These are phyloP conservation scores for Ammodytes marinus DNA, from an alignment of 2,113 vertebrate genomes.

Conservation along the genomic window DNA sequence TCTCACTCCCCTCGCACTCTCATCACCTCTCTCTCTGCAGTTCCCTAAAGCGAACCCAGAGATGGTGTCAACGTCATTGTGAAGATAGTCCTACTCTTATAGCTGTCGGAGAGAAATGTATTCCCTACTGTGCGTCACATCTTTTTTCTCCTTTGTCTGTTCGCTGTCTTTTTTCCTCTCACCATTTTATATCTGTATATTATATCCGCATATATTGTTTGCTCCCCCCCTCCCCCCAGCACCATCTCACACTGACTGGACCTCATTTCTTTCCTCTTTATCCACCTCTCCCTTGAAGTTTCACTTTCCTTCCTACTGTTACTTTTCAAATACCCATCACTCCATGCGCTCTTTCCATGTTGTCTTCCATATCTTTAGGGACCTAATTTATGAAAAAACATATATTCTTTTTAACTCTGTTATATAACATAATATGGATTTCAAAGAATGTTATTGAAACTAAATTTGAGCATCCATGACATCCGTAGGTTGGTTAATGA, in stretches of 20 bases:
- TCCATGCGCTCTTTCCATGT: conserved; percentile 4
- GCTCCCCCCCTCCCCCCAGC: background rate
- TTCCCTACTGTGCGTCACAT: conserved; percentile 20
- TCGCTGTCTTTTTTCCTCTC: conserved; percentile 8
- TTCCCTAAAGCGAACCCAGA: conserved; percentile 27
- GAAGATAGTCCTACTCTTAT: conserved; percentile 20
- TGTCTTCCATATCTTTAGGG: conserved; percentile 18
- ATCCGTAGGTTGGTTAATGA: conserved; percentile 14
- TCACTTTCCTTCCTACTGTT: background rate
- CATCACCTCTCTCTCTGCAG: background rate
- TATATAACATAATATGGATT: background rate
- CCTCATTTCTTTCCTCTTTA: conserved; percentile 3
- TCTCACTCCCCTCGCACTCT: background rate
- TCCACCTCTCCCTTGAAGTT: background rate
- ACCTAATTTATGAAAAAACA: conserved; percentile 16
- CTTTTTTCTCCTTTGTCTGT: background rate
- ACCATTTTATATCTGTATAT: background rate
- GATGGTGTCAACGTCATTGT: conserved; percentile 15
- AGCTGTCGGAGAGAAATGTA: conserved; percentile 11
- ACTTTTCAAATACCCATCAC: background rate
- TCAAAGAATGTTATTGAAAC: conserved; percentile 3
- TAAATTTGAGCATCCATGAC: background rate
- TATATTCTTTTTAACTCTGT: background rate
- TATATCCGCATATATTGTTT: conserved; percentile 1
- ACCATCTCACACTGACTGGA: background rate